These are phyloP conservation scores for Steatornis caripensis DNA, from an alignment of 2,113 vertebrate species.

Conservation along the genomic window DNA sequence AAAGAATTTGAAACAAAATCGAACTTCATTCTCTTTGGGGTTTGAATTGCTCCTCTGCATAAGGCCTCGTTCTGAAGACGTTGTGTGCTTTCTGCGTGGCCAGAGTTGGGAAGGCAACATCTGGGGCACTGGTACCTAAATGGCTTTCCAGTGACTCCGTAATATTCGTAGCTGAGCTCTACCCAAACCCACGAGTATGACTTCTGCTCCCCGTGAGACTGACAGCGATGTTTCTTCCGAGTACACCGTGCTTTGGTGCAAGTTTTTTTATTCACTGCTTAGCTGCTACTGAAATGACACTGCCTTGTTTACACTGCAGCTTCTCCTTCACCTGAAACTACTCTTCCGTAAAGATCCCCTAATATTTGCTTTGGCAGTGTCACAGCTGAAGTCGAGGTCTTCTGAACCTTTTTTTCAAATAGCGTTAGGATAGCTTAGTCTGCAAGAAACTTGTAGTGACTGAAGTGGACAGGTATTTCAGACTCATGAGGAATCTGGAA, in stretches of 20 bases:
- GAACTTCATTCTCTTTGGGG: background rate
- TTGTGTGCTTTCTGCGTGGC: rapidly evolving
- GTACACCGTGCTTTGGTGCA: rapidly evolving
- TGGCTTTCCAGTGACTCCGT: background rate
- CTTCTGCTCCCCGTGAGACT: background rate
- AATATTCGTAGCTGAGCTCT: rapidly evolving
- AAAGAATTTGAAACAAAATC: rapidly evolving
- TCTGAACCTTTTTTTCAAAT: background rate
- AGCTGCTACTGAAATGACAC: background rate
- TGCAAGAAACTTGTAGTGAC: background rate
- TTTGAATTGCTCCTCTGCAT: background rate
- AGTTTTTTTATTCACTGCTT: background rate
- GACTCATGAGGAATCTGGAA: background rate
- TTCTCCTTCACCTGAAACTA: background rate
- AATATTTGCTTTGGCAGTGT: background rate
- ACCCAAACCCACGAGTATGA: rapidly evolving
- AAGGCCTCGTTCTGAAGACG: background rate
- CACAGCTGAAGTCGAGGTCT: background rate
- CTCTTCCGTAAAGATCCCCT: background rate
- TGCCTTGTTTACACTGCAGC: background rate
- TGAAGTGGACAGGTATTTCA: background rate
- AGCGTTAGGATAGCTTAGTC: background rate
- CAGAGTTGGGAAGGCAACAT: background rate
- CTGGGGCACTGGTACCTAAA: background rate
- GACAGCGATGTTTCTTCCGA: background rate